Evolutionary conservation across 2,113 vertebrate species (phyloP).

Genomic region (Naja naja): DNA sequence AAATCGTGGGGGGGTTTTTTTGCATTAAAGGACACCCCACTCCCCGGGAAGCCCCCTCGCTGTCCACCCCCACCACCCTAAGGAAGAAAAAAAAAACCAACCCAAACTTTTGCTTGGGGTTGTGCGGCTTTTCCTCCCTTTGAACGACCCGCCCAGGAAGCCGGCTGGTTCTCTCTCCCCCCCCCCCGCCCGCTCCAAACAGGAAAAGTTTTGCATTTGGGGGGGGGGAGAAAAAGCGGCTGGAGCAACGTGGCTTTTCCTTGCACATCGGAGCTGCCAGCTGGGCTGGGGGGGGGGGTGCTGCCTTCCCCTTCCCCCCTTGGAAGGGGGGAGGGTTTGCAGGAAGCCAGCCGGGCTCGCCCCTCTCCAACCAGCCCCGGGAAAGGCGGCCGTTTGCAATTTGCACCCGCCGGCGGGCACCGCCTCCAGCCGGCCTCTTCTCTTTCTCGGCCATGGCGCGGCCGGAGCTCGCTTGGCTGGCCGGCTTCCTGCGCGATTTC

Average conservation of each 20-base stretch:
- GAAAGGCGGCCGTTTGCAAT: neutral
- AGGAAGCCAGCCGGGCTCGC: neutral
- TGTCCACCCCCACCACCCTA: too few relatives aligned
- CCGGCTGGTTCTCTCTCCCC: fast-evolving
- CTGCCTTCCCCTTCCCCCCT: neutral
- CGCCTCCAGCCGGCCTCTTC: neutral
- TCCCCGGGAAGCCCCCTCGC: too few relatives aligned
- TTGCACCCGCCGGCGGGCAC: neutral
- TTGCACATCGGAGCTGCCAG: neutral
- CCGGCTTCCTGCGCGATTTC: slow-evolving; percentile 73
- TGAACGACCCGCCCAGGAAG: too few relatives aligned
- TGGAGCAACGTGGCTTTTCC: neutral
- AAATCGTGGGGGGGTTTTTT: too few relatives aligned
- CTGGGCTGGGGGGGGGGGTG: neutral
- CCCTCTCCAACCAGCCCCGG: neutral
- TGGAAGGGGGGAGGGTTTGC: neutral
- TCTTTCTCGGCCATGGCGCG: slow-evolving; percentile 39
- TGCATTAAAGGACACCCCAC: too few relatives aligned
- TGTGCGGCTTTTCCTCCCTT: too few relatives aligned
- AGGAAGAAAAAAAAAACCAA: too few relatives aligned
- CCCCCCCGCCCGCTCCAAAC: neutral
- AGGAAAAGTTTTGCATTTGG: neutral
- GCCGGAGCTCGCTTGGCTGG: slow-evolving; percentile 63
- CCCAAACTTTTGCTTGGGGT: too few relatives aligned
- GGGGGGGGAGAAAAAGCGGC: neutral